Percentiles rank a stretch among this genome's conserved stretches.
Evolutionary conservation across 2,797 vertebrate genomes (phyloP).

Genomic region (Enteromius argenteus): DNA sequence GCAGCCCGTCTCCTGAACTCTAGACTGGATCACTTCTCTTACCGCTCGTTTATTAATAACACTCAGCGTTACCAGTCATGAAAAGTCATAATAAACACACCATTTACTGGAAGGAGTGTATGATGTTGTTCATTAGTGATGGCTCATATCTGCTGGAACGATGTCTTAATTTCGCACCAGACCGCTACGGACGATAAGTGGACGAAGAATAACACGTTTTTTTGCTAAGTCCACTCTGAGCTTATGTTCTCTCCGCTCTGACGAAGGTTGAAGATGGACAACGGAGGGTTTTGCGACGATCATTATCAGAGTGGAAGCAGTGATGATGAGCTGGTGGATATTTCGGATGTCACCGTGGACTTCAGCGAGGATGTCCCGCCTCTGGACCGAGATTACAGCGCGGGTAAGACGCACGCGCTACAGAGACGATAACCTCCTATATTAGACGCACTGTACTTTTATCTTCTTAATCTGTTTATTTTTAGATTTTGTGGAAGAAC

Average conservation of each 20-base stretch:
- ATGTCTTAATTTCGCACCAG: background rate
- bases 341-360: constrained; percentile 86
- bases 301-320: constrained; percentile 85
- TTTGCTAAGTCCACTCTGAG: background rate
- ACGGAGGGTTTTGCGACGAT: constrained; percentile 78
- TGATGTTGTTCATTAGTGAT: background rate
- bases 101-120: background rate
- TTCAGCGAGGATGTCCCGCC: constrained; percentile 89
- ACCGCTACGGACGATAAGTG: background rate
- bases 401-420: constrained; percentile 74
- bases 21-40: background rate
- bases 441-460: background rate
- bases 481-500: no score
- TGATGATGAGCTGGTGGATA: constrained; percentile 94
- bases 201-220: background rate
- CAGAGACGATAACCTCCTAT: background rate
- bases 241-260: background rate
- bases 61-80: background rate
- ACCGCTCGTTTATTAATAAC: no score
- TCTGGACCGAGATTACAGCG: constrained; percentile 76
- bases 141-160: background rate
- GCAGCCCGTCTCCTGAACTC: background rate
- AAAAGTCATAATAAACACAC: background rate
- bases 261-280: constrained; percentile 78
- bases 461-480: background rate